Base-by-base conservation (phyloP, 2,888 invertebrate genomes). In the Hypomecis punctinalis region DNA sequence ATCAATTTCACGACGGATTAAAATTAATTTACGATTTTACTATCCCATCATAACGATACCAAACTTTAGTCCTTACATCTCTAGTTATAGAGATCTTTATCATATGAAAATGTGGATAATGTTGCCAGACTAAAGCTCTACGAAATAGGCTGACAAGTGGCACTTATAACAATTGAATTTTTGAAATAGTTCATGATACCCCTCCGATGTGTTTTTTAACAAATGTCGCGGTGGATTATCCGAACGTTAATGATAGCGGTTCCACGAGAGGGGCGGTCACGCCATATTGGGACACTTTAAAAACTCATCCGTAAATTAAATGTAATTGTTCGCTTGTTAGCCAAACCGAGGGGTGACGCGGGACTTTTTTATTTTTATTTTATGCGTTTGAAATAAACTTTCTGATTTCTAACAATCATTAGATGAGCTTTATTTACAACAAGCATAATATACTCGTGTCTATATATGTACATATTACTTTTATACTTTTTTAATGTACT, bases 271-370 rank as follows among this genome's bases (percentile, higher is more conserved):
- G 83, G 82, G 80, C 73, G 81, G 78, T 73, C 67, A 64, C 67
- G 67, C 87, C 88, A 87, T 87, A 88, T 86, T 88, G 90, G 86
- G 79, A 79, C 85, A 88, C 90, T 90, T 91, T 89, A 91, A 91
- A 88, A 90, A 89, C 88, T 84, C 86, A 85, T 89, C 83, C 78
- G 85, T 88, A 89, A 93, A 93, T 93, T 93, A 92, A 93, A 93
- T 89, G 89, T 92, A 91, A 93, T 93, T 93, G 93, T 93, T 91
- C 90, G 88, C 88, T 91, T 81, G 91, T 91, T 91, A 90, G 82
- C 82, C 78, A 79, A 79, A 75, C 75, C 77, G 78, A 84, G 85
- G 85, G 81, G 80, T 72, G 77, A 67, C 40, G 46, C 23, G 68
- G 46, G 64, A 63, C 43, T 68, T 78, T 76, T 77, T 68, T 65